Percentiles rank a stretch among this genome's conserved stretches.
phyloP scores from a whole-genome alignment of 2,888 invertebrate species.

The Octodonta nipae region DNA sequence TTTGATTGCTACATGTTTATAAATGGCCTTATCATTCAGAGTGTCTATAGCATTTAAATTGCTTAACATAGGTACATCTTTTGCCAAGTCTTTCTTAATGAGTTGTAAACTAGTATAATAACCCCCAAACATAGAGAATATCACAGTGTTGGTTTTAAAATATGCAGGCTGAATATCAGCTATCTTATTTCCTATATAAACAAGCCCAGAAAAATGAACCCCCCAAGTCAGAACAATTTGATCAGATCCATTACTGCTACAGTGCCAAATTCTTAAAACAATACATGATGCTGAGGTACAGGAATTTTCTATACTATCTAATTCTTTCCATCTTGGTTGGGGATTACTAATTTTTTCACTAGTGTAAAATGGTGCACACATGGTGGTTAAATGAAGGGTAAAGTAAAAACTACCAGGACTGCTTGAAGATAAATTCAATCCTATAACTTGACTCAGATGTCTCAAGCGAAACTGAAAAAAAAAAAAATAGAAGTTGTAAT shows the following conservation, averaged over 20 bases:
- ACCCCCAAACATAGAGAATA: constrained; percentile 80
- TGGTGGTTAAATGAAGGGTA: constrained; percentile 65
- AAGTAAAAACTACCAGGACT: constrained; percentile 55
- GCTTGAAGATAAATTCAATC: constrained; percentile 42
- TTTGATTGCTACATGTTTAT: constrained; percentile 36
- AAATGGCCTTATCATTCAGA: constrained; percentile 23
- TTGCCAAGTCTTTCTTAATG: constrained; percentile 28
- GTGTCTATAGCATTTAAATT: constrained; percentile 27
- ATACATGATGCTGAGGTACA: constrained; percentile 36
- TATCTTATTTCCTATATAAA: constrained; percentile 58
- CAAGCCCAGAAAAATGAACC: constrained; percentile 70
- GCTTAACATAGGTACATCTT: constrained; percentile 26
- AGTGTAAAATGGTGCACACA: constrained; percentile 73
- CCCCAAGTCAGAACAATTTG: constrained; percentile 66
- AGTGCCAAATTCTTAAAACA: constrained; percentile 39
- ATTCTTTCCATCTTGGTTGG: constrained; percentile 71
- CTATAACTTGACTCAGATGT: constrained; percentile 63
- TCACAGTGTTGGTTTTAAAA: constrained; percentile 57
- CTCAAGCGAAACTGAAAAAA: constrained; percentile 54
- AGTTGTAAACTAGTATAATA: constrained; percentile 55
- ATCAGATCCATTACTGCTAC: constrained; percentile 35
- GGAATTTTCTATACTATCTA: constrained; percentile 50
- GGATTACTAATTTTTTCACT: constrained; percentile 60
- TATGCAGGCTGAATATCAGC: constrained; percentile 51
- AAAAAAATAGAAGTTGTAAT: constrained; percentile 6